Evolutionary conservation across 2,888 invertebrate species (phyloP).

Genomic region (Schrankia costaestrigalis): DNA sequence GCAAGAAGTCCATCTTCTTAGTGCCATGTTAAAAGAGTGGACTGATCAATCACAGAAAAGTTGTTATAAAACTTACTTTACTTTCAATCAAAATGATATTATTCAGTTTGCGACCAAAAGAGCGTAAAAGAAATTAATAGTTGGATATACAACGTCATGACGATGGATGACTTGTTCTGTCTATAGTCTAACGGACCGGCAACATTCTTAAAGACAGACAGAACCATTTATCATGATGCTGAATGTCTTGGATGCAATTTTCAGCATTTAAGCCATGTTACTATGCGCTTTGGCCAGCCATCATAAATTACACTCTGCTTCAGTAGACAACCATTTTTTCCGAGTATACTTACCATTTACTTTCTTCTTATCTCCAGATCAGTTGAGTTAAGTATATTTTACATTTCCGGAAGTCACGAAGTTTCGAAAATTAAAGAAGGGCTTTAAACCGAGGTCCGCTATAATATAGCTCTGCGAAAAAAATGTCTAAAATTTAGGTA

Average conservation of each 20-base stretch:
- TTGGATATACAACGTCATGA: constrained; percentile 30
- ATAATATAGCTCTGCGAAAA: no score
- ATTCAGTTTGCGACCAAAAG: constrained; percentile 4
- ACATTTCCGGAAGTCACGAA: no score
- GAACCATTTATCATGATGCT: constrained; percentile 34
- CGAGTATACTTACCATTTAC: no score
- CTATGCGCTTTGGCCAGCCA: constrained; percentile 28
- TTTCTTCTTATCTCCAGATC: no score
- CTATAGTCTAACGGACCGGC: constrained; percentile 26
- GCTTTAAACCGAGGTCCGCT: no score
- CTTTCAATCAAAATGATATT: background rate
- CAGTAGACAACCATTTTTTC: constrained; percentile 5
- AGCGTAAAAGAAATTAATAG: constrained; percentile 12
- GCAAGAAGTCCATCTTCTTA: no score
- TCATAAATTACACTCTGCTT: constrained; percentile 24
- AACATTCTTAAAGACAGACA: constrained; percentile 33
- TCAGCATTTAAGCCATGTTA: constrained; percentile 30
- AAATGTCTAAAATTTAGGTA: no score
- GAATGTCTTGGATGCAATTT: constrained; percentile 38
- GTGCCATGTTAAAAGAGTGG: no score
- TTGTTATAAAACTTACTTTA: no score
- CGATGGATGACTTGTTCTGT: constrained; percentile 31
- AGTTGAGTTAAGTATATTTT: no score
- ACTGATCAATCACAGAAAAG: no score
- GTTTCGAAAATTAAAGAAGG: no score